Evolutionary conservation across 2,888 invertebrate genomes (phyloP), one percentile per base, ranked within the genome.

Genomic region (Drosophila tanythrix): DNA sequence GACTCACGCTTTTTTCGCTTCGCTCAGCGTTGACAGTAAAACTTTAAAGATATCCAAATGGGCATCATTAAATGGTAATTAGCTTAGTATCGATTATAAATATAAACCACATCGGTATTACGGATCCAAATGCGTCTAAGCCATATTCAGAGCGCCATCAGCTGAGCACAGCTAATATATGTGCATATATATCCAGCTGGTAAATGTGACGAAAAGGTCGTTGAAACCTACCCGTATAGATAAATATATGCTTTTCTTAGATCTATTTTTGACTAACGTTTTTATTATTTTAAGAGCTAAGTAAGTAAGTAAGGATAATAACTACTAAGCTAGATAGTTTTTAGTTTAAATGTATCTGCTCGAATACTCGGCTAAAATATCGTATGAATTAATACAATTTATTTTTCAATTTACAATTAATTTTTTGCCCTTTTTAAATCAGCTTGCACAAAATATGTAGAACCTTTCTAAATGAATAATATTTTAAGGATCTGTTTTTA

Each of bases 21-120:
- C 11, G 15, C 2, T 15, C 59, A 29, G 48, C 66, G 72, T 63
- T 70, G 77, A 79, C 79, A 76, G 69, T 69, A 48, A 66, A 52
- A 51, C 48, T 33, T 72, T 76, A 50, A 50, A 57, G 46, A 46
- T 67, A 35, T 53, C 74, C 57, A 77, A 79, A 64, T 73, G 69
- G 78, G 48, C 66, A 55, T 73, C 65, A 70, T 79, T 77, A 64
- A 81, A 69, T 38, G 51, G 66, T 69, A 76, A 79, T 81, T 78
- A 72, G 81, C 50, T 53, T 48, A 43, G 66, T 59, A 58, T 35
- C 57, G 52, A 43, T 57, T 75, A 40, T 62, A 18, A 43, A 74
- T 70, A 55, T 63, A 57, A 61, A 50, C 48, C 62, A 74, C 55
- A 58, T 55, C 58, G 40, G 58, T 53, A 55, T 53, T 50, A 25